Evolutionary conservation across 2,113 vertebrate genomes (phyloP), one percentile per base, ranked within the genome.

Genomic region (Dicentrarchus labrax): DNA sequence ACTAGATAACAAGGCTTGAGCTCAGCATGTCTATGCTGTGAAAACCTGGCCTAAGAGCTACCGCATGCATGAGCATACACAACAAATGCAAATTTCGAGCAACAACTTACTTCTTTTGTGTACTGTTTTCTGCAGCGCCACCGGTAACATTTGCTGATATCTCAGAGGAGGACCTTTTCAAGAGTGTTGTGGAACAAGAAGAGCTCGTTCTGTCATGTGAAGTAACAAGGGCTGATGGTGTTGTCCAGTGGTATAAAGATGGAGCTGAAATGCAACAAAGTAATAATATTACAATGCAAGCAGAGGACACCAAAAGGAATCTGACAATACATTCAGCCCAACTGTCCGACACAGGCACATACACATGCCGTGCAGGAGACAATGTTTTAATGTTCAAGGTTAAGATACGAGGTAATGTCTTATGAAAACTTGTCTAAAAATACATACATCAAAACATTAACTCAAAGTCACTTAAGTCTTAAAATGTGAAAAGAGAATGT

Each of bases 221-320:
- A n/a, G 85, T 96, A 22, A 95, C 95, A 0, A 90, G 92, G 57
- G 39, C 86, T 39, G 92, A 95, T 8, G 94, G 89, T 17, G 51
- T 70, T 11, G 92, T 93, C 53, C 94, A 92, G 77, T 96, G 96
- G 96, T 96, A 95, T 72, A 96, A 95, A 77, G 96, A 96, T 12
- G 96, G 96, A 53, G 80, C 76, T 24, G 94, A 95, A 76, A 88
- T 95, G 8, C 91, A 94, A 56, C 69, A 89, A 6, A 83, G 81
- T 56, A 69, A 72, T 69, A 87, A 92, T 10, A 61, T 95, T 12
- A 73, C 78, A 45, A 72, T 95, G 7, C 74, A 93, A 73, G 78
- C 86, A 17, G 91, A 95, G 12, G 89, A 74, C 38, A 90, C 56
- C 36, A 64, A 81, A 24, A 91, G 95, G 62, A 87, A 15, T 62